Evolutionary conservation across 2,888 invertebrate species (phyloP).

Genomic region (Cenopis cana): DNA sequence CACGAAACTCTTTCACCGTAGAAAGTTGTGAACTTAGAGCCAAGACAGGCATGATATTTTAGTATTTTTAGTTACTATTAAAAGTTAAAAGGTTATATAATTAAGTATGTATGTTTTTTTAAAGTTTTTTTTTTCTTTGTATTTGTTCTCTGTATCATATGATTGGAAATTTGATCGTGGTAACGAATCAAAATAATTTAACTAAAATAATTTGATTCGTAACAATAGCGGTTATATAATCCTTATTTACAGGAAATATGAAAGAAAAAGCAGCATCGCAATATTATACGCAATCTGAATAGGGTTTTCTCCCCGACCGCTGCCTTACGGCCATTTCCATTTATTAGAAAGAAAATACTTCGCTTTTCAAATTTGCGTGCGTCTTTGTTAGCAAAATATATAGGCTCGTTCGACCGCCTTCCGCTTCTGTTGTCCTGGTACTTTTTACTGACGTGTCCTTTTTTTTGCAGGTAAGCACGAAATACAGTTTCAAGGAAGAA

Average conservation of each 20-base stretch:
- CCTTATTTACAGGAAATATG: neutral
- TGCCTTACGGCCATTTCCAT: constrained; percentile 36
- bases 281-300: constrained; percentile 5
- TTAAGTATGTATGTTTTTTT: no score
- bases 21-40: no score
- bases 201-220: no score
- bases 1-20: no score
- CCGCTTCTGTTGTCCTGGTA: constrained; percentile 54
- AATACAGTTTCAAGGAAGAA: constrained; percentile 53
- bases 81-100: no score
- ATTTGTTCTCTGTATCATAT: no score
- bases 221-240: neutral
- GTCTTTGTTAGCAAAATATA: constrained; percentile 39
- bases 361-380: constrained; percentile 43
- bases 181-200: no score
- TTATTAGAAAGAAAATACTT: constrained; percentile 39
- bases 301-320: constrained; percentile 27
- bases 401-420: constrained; percentile 50
- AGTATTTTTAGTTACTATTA: no score
- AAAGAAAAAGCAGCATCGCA: neutral
- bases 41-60: no score
- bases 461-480: constrained; percentile 68
- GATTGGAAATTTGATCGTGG: no score
- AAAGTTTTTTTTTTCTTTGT: no score
- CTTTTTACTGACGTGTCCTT: constrained; percentile 48